Percentiles rank a stretch among this genome's conserved stretches.
Conservation (phyloP, 2,888 invertebrate genomes). For the Acanthococcus lagerstroemiae region DNA sequence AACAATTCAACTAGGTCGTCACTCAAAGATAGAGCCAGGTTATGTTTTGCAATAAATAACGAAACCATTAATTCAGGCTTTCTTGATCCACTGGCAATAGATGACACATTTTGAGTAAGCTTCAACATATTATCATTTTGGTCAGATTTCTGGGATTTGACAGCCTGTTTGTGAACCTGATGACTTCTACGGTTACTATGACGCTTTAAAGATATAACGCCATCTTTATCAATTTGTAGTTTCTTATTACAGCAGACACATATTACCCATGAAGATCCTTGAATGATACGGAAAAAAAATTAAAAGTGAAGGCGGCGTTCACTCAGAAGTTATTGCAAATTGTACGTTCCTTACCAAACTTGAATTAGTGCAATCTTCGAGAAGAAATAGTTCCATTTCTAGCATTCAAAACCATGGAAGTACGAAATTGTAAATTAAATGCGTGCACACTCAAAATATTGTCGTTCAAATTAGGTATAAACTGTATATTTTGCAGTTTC, state of each 20-base stretch:
- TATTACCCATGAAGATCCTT: neutral
- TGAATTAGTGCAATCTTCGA: too few relatives aligned
- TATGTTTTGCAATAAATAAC: slow-evolving; percentile 1
- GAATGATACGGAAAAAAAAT: neutral
- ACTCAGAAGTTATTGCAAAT: neutral
- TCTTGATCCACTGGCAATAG: neutral
- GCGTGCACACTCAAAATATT: too few relatives aligned
- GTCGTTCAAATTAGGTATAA: too few relatives aligned
- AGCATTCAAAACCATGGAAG: too few relatives aligned
- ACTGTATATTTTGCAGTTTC: too few relatives aligned
- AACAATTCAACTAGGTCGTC: neutral
- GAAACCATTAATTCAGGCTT: neutral
- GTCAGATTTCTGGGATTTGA: neutral
- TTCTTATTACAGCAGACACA: neutral
- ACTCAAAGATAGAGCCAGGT: slow-evolving; percentile 1
- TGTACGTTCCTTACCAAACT: neutral
- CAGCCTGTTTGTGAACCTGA: neutral
- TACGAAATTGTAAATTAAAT: too few relatives aligned
- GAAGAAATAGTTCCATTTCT: too few relatives aligned
- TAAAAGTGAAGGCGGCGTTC: neutral
- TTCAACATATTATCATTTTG: neutral
- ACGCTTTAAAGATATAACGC: neutral
- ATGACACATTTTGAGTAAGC: neutral
- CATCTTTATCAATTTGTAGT: neutral
- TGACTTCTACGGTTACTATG: neutral